These are phyloP conservation scores for Acleris emargana DNA, from an alignment of 2,888 invertebrate genomes.

Conservation along the genomic window DNA sequence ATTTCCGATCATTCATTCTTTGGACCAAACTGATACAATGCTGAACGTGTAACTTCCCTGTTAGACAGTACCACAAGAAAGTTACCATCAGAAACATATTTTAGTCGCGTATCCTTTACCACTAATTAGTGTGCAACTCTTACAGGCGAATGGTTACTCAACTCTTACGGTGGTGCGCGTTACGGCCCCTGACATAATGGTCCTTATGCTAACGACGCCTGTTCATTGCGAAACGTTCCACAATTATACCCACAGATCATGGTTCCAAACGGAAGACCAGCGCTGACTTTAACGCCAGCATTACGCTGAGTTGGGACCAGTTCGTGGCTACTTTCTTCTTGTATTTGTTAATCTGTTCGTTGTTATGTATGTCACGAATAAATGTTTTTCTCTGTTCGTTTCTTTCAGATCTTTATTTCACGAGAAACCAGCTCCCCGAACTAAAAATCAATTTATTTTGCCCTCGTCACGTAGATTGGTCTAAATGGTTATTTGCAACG, in stretches of 20 bases:
- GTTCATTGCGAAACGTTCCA: conserved; percentile 55
- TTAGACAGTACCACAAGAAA: background rate
- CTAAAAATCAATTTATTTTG: conserved; percentile 13
- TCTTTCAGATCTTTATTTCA: conserved; percentile 27
- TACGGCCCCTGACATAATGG: conserved; percentile 50
- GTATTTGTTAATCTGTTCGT: no score
- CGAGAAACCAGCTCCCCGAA: conserved; percentile 4
- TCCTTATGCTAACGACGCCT: conserved; percentile 62
- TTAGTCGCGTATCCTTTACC: conserved; percentile 21
- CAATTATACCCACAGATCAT: conserved; percentile 38
- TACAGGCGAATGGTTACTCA: conserved; percentile 26
- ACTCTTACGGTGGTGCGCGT: conserved; percentile 38
- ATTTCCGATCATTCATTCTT: no score
- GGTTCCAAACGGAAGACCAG: no score
- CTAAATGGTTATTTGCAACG: conserved; percentile 3
- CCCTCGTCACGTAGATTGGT: conserved; percentile 13
- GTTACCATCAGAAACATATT: conserved; percentile 5
- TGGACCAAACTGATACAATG: no score
- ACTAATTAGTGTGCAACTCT: conserved; percentile 62
- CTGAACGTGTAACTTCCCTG: no score
- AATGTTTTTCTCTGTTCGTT: no score
- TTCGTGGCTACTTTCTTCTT: no score
- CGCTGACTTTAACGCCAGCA: no score
- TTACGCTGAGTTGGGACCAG: no score
- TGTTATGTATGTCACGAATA: no score